Percentiles rank a stretch among this genome's conserved stretches.
Evolutionary conservation across 2,888 invertebrate species (phyloP).

Genomic region (Ditylenchus weischeri): DNA sequence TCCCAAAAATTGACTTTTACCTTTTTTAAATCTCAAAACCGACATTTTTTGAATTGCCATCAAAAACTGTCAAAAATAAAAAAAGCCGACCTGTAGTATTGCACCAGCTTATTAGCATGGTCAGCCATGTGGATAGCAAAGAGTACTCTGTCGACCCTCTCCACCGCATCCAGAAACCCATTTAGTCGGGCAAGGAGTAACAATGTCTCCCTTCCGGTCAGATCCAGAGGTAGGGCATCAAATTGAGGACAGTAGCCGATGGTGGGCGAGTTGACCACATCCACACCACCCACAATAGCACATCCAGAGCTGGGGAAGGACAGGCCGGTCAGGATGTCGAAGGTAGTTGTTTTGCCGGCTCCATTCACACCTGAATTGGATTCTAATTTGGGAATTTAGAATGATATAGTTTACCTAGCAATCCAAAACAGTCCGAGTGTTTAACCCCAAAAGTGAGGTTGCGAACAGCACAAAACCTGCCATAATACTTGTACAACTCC

Average conservation of each 20-base stretch:
- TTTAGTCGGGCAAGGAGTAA: slow-evolving; percentile 44
- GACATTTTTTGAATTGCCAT: no score
- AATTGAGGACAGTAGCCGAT: slow-evolving; percentile 56
- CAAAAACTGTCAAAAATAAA: not conserved
- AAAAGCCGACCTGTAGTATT: slow-evolving; percentile 22
- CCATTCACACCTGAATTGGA: slow-evolving; percentile 37
- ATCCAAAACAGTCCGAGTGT: slow-evolving; percentile 51
- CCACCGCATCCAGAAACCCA: slow-evolving; percentile 36
- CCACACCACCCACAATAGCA: slow-evolving; percentile 38
- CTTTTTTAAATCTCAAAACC: no score
- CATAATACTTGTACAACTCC: slow-evolving; percentile 39
- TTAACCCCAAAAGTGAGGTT: slow-evolving; percentile 46
- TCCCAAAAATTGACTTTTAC: not conserved
- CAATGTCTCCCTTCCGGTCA: slow-evolving; percentile 50
- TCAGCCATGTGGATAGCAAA: slow-evolving; percentile 45
- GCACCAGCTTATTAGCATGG: slow-evolving; percentile 46
- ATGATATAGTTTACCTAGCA: slow-evolving; percentile 42
- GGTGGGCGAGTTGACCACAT: slow-evolving; percentile 28
- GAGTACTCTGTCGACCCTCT: slow-evolving; percentile 40
- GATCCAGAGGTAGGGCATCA: slow-evolving; percentile 51
- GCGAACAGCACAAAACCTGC: slow-evolving; percentile 38
- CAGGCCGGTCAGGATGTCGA: slow-evolving; percentile 52
- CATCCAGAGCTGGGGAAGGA: slow-evolving; percentile 36
- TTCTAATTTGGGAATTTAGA: not conserved
- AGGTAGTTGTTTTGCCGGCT: slow-evolving; percentile 56